These are phyloP conservation scores for Malurus elegans DNA, from an alignment of 2,113 vertebrate genomes.

Conservation along the genomic window DNA sequence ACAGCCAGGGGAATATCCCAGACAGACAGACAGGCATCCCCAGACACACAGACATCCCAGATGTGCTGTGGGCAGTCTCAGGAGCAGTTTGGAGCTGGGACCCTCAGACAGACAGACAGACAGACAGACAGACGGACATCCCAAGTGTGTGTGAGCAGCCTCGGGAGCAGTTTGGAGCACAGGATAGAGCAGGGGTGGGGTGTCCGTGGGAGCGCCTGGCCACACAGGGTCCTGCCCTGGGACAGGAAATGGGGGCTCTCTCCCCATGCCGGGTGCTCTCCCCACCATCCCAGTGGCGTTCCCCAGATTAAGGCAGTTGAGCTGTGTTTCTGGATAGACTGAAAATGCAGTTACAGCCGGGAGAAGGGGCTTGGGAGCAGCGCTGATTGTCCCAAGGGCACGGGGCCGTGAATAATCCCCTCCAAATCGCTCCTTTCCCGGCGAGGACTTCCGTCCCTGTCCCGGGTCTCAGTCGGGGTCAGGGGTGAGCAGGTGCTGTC, in stretches of 20 bases:
- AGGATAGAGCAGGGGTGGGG: neutral
- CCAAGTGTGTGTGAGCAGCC: no score
- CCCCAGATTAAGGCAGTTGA: neutral
- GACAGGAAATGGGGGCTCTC: accelerated
- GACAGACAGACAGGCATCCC: no score
- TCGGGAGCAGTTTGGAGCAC: neutral
- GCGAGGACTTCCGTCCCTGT: accelerated
- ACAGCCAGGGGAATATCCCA: no score
- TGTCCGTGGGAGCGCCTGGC: neutral
- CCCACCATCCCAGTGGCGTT: neutral
- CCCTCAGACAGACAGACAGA: no score
- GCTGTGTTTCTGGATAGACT: accelerated
- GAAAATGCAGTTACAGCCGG: accelerated
- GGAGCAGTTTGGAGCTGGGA: no score
- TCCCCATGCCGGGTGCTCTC: neutral
- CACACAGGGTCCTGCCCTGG: neutral
- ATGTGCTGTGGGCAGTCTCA: no score
- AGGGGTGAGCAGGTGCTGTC: neutral
- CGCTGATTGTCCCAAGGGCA: accelerated
- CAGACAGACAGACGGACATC: no score
- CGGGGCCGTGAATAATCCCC: accelerated
- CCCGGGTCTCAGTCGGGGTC: neutral
- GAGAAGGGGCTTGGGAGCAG: accelerated
- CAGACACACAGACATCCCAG: no score
- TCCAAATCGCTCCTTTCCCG: accelerated